Percentiles rank a stretch among this genome's conserved stretches.
These are phyloP conservation scores for Bugula neritina DNA, from an alignment of 2,888 invertebrate species.

Conservation along the genomic window DNA sequence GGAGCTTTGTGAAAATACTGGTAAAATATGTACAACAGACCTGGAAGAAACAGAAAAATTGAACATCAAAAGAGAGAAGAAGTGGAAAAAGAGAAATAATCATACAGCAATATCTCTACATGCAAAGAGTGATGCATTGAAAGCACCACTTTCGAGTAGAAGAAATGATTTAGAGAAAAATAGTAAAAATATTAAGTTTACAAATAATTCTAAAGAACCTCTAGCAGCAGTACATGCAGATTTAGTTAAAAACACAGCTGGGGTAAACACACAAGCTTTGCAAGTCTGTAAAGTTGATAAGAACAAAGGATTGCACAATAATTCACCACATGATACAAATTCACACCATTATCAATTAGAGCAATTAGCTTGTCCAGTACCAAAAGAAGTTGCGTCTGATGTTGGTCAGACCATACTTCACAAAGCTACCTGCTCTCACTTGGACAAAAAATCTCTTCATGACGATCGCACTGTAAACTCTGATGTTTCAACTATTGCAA, in stretches of 20 bases:
- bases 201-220: background rate
- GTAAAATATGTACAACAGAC: background rate
- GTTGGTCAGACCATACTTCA: background rate
- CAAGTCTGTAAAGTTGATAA: too few species aligned
- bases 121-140: background rate
- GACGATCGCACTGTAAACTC: slow-evolving; percentile 15
- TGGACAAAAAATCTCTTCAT: background rate
- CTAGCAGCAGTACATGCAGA: background rate
- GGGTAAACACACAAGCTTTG: too few species aligned
- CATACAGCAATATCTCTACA: too few species aligned
- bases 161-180: too few species aligned
- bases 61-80: background rate
- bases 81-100: background rate
- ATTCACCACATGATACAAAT: background rate
- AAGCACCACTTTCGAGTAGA: too few species aligned
- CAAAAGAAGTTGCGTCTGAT: background rate
- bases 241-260: background rate
- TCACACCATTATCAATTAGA: too few species aligned
- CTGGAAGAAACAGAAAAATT: background rate
- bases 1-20: too few species aligned
- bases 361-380: background rate
- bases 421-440: background rate
- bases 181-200: background rate
- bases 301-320: background rate
- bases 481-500: slow-evolving; percentile 2